These are phyloP conservation scores for Augochlorella aurata DNA, from an alignment of 2,888 invertebrate genomes.

Conservation along the genomic window DNA sequence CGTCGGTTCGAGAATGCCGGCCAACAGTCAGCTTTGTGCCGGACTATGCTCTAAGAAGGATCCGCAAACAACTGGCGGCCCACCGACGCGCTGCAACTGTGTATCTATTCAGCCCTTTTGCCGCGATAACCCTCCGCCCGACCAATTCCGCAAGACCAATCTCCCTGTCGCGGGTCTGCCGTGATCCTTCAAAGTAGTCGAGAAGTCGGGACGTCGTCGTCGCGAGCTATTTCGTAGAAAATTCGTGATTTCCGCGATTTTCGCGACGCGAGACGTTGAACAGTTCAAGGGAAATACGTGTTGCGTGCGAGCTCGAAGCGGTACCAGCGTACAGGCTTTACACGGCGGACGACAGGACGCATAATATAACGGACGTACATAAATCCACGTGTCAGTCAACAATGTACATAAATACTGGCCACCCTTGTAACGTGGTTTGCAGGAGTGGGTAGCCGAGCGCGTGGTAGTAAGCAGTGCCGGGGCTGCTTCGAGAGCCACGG, in stretches of 20 bases:
- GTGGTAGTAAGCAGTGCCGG: conserved; percentile 45
- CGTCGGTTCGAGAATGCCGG: conserved; percentile 70
- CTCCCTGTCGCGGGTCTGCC: background rate
- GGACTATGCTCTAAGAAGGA: conserved; percentile 70
- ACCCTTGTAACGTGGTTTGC: conserved; percentile 77
- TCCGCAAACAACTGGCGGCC: conserved; percentile 71
- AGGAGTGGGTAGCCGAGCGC: conserved; percentile 60
- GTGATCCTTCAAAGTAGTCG: background rate
- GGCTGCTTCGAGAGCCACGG: conserved; percentile 51
- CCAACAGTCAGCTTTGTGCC: conserved; percentile 70
- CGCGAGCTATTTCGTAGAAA: conserved; percentile 16
- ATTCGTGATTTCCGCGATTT: conserved; percentile 55
- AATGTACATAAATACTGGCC: conserved; percentile 82
- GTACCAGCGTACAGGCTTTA: conserved; percentile 79
- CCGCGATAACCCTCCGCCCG: background rate
- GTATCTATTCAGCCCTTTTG: background rate
- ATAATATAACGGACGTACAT: conserved; percentile 82
- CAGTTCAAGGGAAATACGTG: conserved; percentile 76
- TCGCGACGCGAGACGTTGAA: conserved; percentile 57
- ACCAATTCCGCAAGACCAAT: background rate
- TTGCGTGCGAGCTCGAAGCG: conserved; percentile 78
- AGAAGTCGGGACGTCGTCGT: background rate
- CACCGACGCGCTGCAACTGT: conserved; percentile 13
- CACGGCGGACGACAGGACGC: conserved; percentile 79
- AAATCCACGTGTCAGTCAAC: conserved; percentile 82